These are phyloP conservation scores for Thaumatotibia leucotreta DNA, from an alignment of 1,140 invertebrate genomes.

Conservation along the genomic window DNA sequence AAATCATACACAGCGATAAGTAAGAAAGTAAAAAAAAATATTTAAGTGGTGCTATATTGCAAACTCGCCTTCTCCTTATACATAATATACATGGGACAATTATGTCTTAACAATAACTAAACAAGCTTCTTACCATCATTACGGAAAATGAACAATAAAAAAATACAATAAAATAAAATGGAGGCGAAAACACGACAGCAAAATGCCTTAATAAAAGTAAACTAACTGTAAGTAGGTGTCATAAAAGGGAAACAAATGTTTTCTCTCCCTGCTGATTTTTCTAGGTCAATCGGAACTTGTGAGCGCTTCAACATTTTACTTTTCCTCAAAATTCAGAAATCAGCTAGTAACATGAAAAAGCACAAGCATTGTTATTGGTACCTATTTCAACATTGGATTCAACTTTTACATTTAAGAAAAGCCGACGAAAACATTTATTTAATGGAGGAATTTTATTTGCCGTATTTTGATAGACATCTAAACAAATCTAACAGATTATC, in stretches of 20 bases:
- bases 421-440: no score
- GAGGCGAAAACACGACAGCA: constrained; percentile 7
- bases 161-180: constrained; percentile 8
- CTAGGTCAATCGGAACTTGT: constrained; percentile 26
- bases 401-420: no score
- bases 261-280: constrained; percentile 26
- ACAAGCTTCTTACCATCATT: neutral
- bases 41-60: no score
- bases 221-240: constrained; percentile 28
- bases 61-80: no score
- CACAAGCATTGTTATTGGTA: no score
- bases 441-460: no score
- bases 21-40: no score
- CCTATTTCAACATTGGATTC: no score
- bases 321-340: neutral
- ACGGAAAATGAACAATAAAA: neutral
- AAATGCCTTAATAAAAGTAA: constrained; percentile 31
- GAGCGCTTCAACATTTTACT: constrained; percentile 18
- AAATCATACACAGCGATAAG: no score
- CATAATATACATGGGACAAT: no score
- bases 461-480: no score
- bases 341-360: neutral
- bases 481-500: no score
- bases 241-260: constrained; percentile 32
- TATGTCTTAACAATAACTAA: neutral